phyloP scores from a whole-genome alignment of 1,140 invertebrate species.

The Leguminivora glycinivorella region DNA sequence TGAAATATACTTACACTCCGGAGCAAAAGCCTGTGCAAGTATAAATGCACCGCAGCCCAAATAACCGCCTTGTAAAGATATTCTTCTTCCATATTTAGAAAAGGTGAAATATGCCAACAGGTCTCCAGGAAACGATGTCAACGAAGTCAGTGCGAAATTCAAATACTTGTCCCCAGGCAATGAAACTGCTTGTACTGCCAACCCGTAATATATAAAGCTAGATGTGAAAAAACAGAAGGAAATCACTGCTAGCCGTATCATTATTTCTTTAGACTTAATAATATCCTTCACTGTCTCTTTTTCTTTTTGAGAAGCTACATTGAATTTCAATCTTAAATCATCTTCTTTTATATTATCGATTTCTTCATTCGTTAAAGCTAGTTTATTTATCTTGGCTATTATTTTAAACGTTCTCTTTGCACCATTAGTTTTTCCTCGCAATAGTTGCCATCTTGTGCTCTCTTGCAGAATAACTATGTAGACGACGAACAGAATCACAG shows the following conservation, averaged over 20 bases:
- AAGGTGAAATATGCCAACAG: conserved; percentile 81
- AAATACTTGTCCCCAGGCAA: conserved; percentile 84
- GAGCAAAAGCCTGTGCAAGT: conserved; percentile 49
- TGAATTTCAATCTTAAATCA: conserved; percentile 54
- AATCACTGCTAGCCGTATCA: conserved; percentile 52
- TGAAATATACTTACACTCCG: conserved; percentile 57
- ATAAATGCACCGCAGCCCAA: conserved; percentile 76
- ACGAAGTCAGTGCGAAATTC: conserved; percentile 83
- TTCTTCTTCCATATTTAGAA: conserved; percentile 81
- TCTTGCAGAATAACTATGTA: conserved; percentile 56
- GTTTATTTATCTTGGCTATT: conserved; percentile 53
- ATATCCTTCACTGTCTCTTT: conserved; percentile 59
- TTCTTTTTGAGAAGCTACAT: conserved; percentile 55
- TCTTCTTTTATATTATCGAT: conserved; percentile 50
- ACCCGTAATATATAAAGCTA: conserved; percentile 88
- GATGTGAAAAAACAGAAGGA: conserved; percentile 84
- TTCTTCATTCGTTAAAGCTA: conserved; percentile 47
- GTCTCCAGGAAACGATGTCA: conserved; percentile 86
- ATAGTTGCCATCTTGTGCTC: conserved; percentile 64
- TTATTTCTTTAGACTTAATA: conserved; percentile 60
- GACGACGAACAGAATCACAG: conserved; percentile 50
- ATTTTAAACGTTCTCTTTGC: conserved; percentile 55
- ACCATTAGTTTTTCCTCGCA: conserved; percentile 53
- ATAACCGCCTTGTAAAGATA: conserved; percentile 80
- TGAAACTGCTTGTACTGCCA: conserved; percentile 86